These are phyloP conservation scores for Fundulus diaphanus DNA, from an alignment of 2,797 vertebrate genomes.

Conservation along the genomic window DNA sequence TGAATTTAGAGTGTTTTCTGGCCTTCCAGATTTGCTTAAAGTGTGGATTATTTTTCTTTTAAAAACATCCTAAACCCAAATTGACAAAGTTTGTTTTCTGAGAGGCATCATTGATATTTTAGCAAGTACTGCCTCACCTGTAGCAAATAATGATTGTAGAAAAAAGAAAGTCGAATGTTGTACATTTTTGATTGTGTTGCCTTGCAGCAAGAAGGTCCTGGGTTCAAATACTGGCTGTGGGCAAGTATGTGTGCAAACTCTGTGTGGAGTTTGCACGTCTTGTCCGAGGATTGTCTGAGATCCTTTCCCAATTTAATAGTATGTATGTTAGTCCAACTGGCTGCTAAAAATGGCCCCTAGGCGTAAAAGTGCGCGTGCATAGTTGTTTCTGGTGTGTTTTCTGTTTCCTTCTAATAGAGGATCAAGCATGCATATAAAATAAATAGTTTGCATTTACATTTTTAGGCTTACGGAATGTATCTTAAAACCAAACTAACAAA, in stretches of 20 bases:
- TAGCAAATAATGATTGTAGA: neutral
- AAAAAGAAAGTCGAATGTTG: neutral
- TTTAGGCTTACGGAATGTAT: neutral
- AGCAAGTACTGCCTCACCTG: neutral
- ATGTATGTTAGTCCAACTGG: neutral
- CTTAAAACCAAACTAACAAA: neutral
- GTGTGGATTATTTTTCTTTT: too few relatives aligned
- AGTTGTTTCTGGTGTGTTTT: neutral
- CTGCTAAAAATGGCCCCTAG: neutral
- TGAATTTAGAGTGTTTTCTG: too few relatives aligned
- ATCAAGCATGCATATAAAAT: neutral
- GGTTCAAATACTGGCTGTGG: neutral
- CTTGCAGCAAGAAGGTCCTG: neutral
- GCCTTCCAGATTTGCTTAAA: too few relatives aligned
- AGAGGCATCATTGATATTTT: neutral
- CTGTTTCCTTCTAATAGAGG: neutral
- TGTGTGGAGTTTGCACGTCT: neutral
- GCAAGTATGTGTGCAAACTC: neutral
- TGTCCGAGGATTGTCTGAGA: too few relatives aligned
- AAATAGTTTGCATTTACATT: neutral
- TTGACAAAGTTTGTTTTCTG: neutral
- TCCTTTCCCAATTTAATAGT: neutral
- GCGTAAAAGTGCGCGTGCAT: neutral
- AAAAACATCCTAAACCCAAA: neutral
- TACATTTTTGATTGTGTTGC: neutral